A percentile compares a stretch with the other conserved stretches of the same genome.
These are phyloP conservation scores for Eupithecia exiguata DNA, from an alignment of 2,888 invertebrate species.

Conservation along the genomic window DNA sequence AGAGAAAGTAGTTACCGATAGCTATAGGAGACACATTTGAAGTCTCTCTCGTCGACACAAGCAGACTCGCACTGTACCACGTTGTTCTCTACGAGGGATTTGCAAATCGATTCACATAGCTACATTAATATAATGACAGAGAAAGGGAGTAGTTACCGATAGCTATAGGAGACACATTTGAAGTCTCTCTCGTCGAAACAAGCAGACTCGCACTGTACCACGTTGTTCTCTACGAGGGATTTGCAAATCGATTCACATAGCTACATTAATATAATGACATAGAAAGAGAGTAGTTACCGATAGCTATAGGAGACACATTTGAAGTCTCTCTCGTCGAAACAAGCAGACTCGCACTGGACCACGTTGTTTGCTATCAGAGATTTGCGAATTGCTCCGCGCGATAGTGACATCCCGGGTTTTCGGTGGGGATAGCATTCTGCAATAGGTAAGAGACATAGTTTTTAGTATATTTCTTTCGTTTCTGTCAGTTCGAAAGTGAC, in stretches of 20 bases:
- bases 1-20: slow-evolving; percentile 81
- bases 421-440: slow-evolving; percentile 90
- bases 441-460: too few species aligned
- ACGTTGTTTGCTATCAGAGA: slow-evolving; percentile 86
- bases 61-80: too few species aligned
- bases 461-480: too few species aligned
- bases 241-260: slow-evolving; percentile 82
- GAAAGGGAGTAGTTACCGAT: slow-evolving; percentile 76
- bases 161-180: slow-evolving; percentile 90
- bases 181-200: slow-evolving; percentile 89
- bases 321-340: slow-evolving; percentile 88
- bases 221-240: slow-evolving; percentile 86
- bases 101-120: too few species aligned
- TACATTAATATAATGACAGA: too few species aligned
- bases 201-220: slow-evolving; percentile 90
- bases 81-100: too few species aligned
- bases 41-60: too few species aligned
- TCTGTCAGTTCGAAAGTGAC: too few species aligned
- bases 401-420: slow-evolving; percentile 89
- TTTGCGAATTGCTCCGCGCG: slow-evolving; percentile 86
- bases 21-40: too few species aligned
- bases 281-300: slow-evolving; percentile 73
- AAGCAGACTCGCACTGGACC: slow-evolving; percentile 90
- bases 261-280: too few species aligned
- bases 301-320: slow-evolving; percentile 90